These are phyloP conservation scores for Tarsius wallacei DNA, from an alignment of 2,797 vertebrate genomes.

Conservation along the genomic window DNA sequence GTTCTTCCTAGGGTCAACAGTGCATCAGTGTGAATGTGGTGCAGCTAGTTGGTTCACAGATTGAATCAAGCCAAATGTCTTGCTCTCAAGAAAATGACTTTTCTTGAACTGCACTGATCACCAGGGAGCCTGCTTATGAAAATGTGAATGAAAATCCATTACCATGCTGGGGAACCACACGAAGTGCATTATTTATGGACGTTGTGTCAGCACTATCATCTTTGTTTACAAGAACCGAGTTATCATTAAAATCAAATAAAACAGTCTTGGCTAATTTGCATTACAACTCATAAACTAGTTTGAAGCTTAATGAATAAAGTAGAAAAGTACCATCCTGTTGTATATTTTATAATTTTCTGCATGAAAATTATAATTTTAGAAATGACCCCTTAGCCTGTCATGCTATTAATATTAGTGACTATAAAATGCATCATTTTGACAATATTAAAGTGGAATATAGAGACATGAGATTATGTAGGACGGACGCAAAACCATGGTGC, in stretches of 20 bases:
- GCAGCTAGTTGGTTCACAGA: background rate
- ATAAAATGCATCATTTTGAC: background rate
- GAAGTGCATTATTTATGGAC: background rate
- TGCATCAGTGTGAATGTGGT: background rate
- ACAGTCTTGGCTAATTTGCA: background rate
- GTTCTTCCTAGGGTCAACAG: background rate
- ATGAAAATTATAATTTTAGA: background rate
- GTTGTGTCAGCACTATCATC: background rate
- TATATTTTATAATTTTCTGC: background rate
- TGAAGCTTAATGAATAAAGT: constrained; percentile 37
- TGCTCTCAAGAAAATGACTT: background rate
- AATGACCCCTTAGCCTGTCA: background rate
- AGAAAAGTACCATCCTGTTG: background rate
- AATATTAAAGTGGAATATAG: constrained; percentile 1
- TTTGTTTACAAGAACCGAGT: constrained; percentile 26
- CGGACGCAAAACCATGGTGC: background rate
- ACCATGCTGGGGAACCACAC: background rate
- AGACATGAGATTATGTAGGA: background rate
- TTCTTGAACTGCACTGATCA: background rate
- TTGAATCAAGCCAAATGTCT: background rate
- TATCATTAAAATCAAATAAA: constrained; percentile 39
- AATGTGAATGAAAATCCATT: constrained; percentile 44
- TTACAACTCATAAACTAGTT: background rate
- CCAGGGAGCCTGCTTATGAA: constrained; percentile 9
- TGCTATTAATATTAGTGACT: background rate